These are phyloP conservation scores for Pristionchus maxplancki DNA, from an alignment of 2,888 invertebrate species.

Conservation along the genomic window DNA sequence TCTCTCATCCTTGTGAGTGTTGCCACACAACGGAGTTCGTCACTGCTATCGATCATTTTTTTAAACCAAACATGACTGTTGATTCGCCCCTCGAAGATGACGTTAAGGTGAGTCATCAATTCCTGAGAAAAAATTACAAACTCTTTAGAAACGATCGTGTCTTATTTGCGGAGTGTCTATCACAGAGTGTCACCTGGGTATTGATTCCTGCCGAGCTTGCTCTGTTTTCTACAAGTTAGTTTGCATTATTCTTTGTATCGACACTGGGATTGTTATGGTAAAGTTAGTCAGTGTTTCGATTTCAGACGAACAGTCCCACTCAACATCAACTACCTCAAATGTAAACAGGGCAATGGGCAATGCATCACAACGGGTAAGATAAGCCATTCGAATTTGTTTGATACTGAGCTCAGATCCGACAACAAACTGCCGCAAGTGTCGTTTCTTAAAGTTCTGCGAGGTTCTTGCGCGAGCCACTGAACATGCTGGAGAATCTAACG, in stretches of 20 bases:
- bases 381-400: not conserved
- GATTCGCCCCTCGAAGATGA: not conserved
- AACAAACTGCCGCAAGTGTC: not conserved
- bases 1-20: not conserved
- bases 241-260: not conserved
- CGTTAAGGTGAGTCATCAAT: not conserved
- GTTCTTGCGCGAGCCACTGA: not conserved
- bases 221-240: constrained; percentile 1
- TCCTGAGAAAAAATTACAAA: not conserved
- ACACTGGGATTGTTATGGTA: no score
- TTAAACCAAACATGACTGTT: not conserved
- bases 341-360: not conserved
- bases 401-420: not conserved
- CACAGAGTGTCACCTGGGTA: not conserved
- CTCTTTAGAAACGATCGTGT: not conserved
- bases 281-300: not conserved
- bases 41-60: not conserved
- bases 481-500: not conserved
- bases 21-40: not conserved
- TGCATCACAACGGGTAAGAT: not conserved
- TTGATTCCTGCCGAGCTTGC: not conserved
- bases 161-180: not conserved
- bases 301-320: not conserved
- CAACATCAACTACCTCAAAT: not conserved
- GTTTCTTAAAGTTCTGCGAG: not conserved